phyloP scores from a whole-genome alignment of 2,113 vertebrate genomes.

The Gila orcuttii region DNA sequence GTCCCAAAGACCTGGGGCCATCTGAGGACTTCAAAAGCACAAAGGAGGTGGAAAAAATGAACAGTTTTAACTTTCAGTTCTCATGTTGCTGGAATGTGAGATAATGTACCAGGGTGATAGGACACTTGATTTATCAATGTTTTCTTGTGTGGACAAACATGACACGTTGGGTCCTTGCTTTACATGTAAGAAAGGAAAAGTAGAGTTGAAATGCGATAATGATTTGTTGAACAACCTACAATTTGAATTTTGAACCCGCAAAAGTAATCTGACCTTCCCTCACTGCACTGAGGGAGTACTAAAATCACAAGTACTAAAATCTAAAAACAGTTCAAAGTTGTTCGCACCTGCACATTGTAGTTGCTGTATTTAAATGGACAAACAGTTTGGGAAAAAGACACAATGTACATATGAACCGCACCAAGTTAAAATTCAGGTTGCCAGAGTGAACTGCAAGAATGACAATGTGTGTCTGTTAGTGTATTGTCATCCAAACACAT shows the following conservation, averaged over 20 bases:
- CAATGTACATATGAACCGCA: neutral
- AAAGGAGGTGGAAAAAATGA: conserved; percentile 3
- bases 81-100: neutral
- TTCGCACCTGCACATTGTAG: neutral
- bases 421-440: neutral
- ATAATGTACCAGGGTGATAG: neutral
- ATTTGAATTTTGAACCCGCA: neutral
- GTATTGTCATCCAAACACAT: neutral
- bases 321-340: neutral
- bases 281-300: neutral
- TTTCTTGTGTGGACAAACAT: neutral
- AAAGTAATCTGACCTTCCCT: neutral
- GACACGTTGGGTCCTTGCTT: neutral
- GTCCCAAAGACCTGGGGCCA: neutral
- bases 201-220: neutral
- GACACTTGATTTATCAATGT: neutral
- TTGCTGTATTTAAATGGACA: neutral
- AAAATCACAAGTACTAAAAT: neutral
- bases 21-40: conserved; percentile 21
- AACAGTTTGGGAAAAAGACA: neutral
- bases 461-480: neutral
- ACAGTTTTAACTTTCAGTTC: conserved; percentile 26
- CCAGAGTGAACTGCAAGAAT: neutral
- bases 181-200: neutral
- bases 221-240: neutral